Conservation (phyloP, 1,140 invertebrate species). For the Lepidurus arcticus region DNA sequence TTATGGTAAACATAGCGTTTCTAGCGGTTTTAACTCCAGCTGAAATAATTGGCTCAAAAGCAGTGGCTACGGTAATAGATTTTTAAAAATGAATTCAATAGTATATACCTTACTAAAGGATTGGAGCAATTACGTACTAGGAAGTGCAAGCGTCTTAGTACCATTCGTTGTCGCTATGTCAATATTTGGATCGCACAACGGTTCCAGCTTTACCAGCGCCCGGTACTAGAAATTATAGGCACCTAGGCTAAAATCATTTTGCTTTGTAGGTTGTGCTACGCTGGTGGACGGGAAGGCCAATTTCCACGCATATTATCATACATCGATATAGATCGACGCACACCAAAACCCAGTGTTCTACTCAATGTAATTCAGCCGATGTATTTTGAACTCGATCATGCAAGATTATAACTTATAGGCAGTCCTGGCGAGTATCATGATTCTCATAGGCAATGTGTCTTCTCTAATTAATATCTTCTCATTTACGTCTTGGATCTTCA, state of each 20-base stretch:
- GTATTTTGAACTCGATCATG: background rate
- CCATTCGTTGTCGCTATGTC: constrained; percentile 66
- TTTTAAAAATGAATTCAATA: background rate
- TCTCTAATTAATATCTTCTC: constrained; percentile 52
- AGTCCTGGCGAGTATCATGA: constrained; percentile 45
- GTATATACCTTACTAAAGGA: constrained; percentile 40
- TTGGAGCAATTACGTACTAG: constrained; percentile 59
- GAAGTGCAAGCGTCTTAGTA: constrained; percentile 55
- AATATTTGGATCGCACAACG: constrained; percentile 68
- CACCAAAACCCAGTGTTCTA: constrained; percentile 52
- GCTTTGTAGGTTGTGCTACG: constrained; percentile 48
- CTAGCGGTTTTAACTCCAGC: constrained; percentile 54
- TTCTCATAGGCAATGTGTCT: constrained; percentile 47
- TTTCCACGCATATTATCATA: constrained; percentile 52
- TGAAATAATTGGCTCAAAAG: constrained; percentile 53
- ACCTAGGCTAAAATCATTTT: background rate
- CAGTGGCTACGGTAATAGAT: constrained; percentile 54
- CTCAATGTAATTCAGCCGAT: constrained; percentile 45
- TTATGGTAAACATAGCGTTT: constrained; percentile 59
- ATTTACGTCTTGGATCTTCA: constrained; percentile 53
- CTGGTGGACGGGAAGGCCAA: constrained; percentile 53
- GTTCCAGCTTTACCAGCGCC: constrained; percentile 65
- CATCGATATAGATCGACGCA: constrained; percentile 49
- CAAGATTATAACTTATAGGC: constrained; percentile 53
- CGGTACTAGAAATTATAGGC: constrained; percentile 45